Conservation (phyloP, 2,888 invertebrate genomes). For the Ramazzottius varieornatus region DNA sequence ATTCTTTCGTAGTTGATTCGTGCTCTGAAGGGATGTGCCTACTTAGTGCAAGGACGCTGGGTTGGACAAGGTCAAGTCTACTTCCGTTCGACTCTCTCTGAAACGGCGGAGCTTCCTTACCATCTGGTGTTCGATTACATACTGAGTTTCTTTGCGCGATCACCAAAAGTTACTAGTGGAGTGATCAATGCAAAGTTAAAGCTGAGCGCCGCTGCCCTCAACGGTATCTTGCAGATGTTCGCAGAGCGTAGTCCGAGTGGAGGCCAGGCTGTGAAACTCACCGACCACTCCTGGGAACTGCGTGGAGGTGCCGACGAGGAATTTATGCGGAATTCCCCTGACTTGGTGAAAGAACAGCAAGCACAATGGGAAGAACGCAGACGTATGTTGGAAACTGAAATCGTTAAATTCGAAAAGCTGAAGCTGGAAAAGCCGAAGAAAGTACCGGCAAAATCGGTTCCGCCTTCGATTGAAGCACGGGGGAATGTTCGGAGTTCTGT, state of each 20-base stretch:
- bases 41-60: not conserved
- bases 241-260: no score
- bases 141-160: not conserved
- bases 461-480: no score
- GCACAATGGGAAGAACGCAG: not conserved
- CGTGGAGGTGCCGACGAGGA: not conserved
- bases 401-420: no score
- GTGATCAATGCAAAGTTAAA: not conserved
- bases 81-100: not conserved
- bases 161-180: not conserved
- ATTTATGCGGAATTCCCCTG: not conserved
- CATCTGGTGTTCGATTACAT: not conserved
- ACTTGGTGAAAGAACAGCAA: not conserved
- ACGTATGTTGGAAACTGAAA: no score
- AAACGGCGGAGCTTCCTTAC: not conserved
- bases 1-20: no score
- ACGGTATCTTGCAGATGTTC: not conserved
- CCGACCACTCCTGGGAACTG: not conserved
- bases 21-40: not conserved
- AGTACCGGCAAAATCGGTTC: no score
- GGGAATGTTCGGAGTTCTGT: no score
- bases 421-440: no score
- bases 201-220: not conserved
- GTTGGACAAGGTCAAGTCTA: not conserved
- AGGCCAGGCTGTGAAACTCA: no score